Conservation (phyloP, 2,888 invertebrate species). For the Arctia plantaginis region DNA sequence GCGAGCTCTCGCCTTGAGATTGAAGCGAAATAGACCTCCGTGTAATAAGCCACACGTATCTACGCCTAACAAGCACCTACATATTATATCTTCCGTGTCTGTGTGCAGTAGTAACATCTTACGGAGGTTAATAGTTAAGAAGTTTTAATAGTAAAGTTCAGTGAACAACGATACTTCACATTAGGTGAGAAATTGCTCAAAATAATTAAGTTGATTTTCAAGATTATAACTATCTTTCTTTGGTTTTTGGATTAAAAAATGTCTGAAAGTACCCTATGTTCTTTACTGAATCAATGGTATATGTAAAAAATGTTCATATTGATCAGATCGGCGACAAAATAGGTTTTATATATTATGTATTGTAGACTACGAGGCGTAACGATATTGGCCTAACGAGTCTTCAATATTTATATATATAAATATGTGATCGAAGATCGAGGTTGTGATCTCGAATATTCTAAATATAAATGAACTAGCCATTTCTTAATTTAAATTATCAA, state of each 20-base stretch:
- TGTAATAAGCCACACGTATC: slow-evolving; percentile 60
- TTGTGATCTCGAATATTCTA: no score
- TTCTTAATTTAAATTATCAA: no score
- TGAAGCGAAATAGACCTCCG: slow-evolving; percentile 64
- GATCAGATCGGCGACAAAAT: no score
- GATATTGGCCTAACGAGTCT: no score
- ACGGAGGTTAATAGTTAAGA: slow-evolving; percentile 3
- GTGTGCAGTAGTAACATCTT: slow-evolving; percentile 1
- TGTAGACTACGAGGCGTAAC: no score
- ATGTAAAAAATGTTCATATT: background rate
- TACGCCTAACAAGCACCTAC: slow-evolving; percentile 20
- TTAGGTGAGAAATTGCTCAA: background rate
- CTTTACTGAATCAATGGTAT: background rate
- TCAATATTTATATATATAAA: no score
- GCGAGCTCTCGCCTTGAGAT: slow-evolving; percentile 70
- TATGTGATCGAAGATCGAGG: no score
- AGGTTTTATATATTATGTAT: background rate
- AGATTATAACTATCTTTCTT: no score
- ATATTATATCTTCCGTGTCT: slow-evolving; percentile 2
- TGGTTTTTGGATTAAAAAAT: background rate
- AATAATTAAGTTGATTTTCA: background rate
- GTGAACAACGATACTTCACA: background rate
- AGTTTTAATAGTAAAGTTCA: slow-evolving; percentile 2
- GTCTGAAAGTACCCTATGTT: background rate
- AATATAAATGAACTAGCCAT: no score